Conservation (phyloP, 2,888 invertebrate genomes). For the Ochropleura plecta region DNA sequence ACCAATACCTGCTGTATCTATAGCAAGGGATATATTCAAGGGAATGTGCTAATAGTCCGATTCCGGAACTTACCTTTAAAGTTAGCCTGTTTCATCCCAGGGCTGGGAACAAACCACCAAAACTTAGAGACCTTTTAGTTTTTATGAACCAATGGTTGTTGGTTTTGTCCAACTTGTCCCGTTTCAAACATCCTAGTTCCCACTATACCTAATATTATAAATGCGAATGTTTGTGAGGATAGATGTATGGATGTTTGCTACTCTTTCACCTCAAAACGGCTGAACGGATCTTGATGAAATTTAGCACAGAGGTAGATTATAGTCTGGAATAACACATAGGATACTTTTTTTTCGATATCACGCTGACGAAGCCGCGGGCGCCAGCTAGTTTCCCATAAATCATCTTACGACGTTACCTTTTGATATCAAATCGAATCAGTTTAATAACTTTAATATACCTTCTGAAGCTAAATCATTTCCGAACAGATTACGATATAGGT, state of each 20-base stretch:
- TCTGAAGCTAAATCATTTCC: constrained; percentile 55
- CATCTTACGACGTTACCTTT: constrained; percentile 35
- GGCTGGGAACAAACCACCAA: background rate
- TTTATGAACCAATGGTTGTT: background rate
- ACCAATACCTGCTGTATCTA: background rate
- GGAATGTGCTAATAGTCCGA: background rate
- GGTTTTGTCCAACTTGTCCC: background rate
- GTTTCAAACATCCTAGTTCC: background rate
- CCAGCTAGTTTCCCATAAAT: background rate
- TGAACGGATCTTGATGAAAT: no score
- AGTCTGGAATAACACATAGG: no score
- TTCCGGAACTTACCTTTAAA: background rate
- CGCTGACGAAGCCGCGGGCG: no score
- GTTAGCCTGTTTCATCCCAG: background rate
- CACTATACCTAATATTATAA: no score
- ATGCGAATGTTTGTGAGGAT: no score
- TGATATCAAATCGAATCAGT: constrained; percentile 54
- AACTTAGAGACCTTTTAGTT: no score
- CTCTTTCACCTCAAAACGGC: no score
- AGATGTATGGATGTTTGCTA: no score
- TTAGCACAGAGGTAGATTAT: no score
- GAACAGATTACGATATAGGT: constrained; percentile 61
- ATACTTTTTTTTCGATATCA: no score
- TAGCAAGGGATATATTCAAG: background rate
- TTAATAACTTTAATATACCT: constrained; percentile 52